Percentiles rank a stretch among this genome's conserved stretches.
phyloP scores from a whole-genome alignment of 2,797 vertebrate genomes.

The Sarcophilus harrisii region DNA sequence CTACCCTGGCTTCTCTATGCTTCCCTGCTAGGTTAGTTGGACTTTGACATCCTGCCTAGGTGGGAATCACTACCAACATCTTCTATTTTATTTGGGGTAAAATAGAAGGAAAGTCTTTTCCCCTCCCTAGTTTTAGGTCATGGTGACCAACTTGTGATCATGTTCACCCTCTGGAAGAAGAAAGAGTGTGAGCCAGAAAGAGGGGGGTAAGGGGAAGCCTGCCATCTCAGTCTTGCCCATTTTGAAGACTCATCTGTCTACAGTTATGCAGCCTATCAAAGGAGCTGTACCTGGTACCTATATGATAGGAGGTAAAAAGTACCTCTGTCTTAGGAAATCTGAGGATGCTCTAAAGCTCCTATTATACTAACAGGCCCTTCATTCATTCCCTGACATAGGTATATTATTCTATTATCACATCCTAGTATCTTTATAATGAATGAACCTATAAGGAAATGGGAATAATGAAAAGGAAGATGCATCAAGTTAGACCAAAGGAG shows the following conservation, averaged over 20 bases:
- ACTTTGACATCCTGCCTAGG: neutral
- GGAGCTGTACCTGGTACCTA: neutral
- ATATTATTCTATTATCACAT: neutral
- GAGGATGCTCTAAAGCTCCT: neutral
- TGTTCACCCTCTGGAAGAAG: too few relatives aligned
- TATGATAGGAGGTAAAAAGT: neutral
- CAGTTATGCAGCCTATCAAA: neutral
- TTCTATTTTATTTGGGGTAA: neutral
- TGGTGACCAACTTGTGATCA: neutral
- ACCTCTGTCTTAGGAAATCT: neutral
- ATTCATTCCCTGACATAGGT: neutral
- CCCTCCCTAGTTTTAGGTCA: neutral
- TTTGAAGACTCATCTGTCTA: neutral
- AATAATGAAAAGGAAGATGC: neutral
- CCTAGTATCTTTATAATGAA: neutral
- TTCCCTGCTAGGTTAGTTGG: neutral
- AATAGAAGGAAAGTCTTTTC: neutral
- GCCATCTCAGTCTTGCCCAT: neutral
- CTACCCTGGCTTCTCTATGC: neutral
- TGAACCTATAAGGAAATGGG: neutral
- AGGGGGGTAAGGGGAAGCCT: too few relatives aligned
- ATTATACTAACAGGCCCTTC: neutral
- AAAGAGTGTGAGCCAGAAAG: neutral
- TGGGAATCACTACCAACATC: neutral
- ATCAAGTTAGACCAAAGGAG: neutral